phyloP scores from a whole-genome alignment of 2,113 vertebrate genomes.

The Pyxicephalus adspersus region DNA sequence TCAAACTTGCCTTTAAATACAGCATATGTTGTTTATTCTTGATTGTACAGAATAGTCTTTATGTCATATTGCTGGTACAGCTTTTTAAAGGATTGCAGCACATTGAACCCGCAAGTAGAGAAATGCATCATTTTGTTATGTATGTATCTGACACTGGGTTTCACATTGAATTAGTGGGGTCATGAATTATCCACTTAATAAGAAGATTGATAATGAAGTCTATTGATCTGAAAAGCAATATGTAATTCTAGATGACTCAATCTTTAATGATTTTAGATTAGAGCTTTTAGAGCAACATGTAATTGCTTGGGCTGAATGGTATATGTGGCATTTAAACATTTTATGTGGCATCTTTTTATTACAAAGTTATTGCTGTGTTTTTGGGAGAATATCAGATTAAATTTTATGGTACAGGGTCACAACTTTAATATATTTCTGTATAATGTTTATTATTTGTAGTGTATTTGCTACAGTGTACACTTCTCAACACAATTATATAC shows the following conservation, averaged over 20 bases:
- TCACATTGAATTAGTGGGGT: slow-evolving; percentile 17
- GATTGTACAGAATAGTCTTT: slow-evolving; percentile 15
- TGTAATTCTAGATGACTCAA: slow-evolving; percentile 36
- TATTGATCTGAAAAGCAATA: slow-evolving; percentile 51
- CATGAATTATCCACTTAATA: slow-evolving; percentile 44
- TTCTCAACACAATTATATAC: too few species aligned
- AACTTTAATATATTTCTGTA: too few species aligned
- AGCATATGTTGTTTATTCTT: slow-evolving; percentile 19
- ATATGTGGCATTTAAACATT: not conserved
- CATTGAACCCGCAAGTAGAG: not conserved
- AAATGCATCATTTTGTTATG: slow-evolving; percentile 10
- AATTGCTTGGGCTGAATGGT: slow-evolving; percentile 16
- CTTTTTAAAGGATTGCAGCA: not conserved
- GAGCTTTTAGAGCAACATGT: slow-evolving; percentile 29
- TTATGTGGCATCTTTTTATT: not conserved
- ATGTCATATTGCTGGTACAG: not conserved
- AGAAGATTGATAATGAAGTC: slow-evolving; percentile 43
- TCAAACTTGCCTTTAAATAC: slow-evolving; percentile 31
- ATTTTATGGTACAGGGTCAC: too few species aligned
- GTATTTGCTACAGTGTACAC: too few species aligned
- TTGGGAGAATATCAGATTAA: too few species aligned
- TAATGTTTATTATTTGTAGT: too few species aligned
- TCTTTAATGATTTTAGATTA: slow-evolving; percentile 49
- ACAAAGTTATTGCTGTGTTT: too few species aligned
- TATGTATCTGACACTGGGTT: slow-evolving; percentile 11